Evolutionary conservation across 2,113 vertebrate species (phyloP), one percentile per base, ranked within the genome.

Genomic region (Poeciliopsis prolifica): DNA sequence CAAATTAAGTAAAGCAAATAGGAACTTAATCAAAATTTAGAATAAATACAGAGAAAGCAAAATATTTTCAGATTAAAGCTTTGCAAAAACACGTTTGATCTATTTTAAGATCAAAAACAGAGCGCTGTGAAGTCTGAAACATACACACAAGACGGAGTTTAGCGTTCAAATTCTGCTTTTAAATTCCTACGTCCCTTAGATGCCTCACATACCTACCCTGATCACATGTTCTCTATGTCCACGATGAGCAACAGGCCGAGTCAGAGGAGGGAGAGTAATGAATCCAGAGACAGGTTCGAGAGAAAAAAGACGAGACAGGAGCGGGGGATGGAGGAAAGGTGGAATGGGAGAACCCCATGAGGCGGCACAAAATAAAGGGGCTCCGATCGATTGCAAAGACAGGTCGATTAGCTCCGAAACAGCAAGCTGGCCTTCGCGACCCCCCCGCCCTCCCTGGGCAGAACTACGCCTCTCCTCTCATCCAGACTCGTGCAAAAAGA

Each of bases 311-410:
- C 6, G 3, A n/a, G 13, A 58, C 30, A 22, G 6, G 68, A 40
- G 58, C 44, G 2, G 37, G 15, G 66, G 64, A 40, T 54, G 51
- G 14, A 31, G 33, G 3, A 35, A 22, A 65, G 61, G 51, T 35
- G 30, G 12, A 42, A 65, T 29, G 24, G 22, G 6, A 67, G 51
- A 51, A 75, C 31, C 22, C 61, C 61, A 26, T 0, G 22, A 75
- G 40, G 79, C 83, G 74, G 88, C 62, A 85, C 75, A 83, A 85
- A 92, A 85, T 82, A 78, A 91, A 90, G 70, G 28, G 75, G 81
- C 42, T 33, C 70, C 29, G 31, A 91, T 90, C 83, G 81, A 89
- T 87, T 69, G 61, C 58, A 29, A 61, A 68, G 81, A 78, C 78
- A 44, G 86, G 65, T 90, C 81, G 71, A 79, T 91, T 84, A 90